Conservation (phyloP, 1,140 invertebrate genomes). For the Trichogramma pretiosum region DNA sequence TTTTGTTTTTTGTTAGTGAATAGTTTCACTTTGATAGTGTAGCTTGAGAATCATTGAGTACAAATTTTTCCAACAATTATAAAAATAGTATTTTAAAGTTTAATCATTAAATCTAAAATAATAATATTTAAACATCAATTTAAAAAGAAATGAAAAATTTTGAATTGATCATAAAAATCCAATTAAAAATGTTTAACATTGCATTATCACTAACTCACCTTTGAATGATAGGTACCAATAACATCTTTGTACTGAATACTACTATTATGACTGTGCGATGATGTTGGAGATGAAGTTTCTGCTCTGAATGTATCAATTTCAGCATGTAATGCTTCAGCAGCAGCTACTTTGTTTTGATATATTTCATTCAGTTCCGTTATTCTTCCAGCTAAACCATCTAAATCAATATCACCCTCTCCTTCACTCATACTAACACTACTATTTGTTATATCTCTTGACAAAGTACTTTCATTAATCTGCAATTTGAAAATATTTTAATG, state of each 20-base stretch:
- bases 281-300: conserved; percentile 38
- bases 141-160: no score
- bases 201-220: conserved; percentile 28
- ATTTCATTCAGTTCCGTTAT: conserved; percentile 36
- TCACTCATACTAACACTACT: conserved; percentile 41
- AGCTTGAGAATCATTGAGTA: no score
- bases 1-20: no score
- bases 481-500: no score
- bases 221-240: conserved; percentile 32
- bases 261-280: conserved; percentile 38
- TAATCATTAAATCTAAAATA: no score
- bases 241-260: conserved; percentile 32
- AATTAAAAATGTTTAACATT: no score
- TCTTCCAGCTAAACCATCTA: conserved; percentile 38
- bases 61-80: no score
- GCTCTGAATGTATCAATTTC: conserved; percentile 38
- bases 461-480: conserved; percentile 28
- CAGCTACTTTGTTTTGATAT: conserved; percentile 37
- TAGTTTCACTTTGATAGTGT: no score
- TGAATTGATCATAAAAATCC: no score
- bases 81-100: no score
- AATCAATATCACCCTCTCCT: conserved; percentile 40
- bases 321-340: conserved; percentile 35
- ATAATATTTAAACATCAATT: no score
- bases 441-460: conserved; percentile 31